Conservation (phyloP, 2,797 vertebrate genomes). For the Leuciscus waleckii region DNA sequence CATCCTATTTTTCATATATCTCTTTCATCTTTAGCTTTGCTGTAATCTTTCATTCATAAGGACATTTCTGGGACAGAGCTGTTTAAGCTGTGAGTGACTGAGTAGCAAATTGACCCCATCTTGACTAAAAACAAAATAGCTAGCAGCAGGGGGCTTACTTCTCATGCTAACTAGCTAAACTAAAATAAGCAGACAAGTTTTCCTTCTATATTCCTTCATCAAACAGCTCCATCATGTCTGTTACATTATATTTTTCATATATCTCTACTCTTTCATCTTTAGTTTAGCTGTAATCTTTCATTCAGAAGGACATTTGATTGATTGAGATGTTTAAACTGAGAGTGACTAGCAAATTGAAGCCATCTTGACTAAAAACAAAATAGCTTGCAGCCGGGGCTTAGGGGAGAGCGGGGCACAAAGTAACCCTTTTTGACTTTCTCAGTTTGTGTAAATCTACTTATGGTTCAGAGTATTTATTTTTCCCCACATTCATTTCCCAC, state of each 20-base stretch:
- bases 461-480: too few species aligned
- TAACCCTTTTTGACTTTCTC: too few species aligned
- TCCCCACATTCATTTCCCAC: too few species aligned
- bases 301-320: not conserved
- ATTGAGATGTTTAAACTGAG: not conserved
- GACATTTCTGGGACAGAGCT: not conserved
- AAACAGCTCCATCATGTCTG: not conserved
- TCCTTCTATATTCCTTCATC: not conserved
- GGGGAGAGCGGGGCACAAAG: too few species aligned
- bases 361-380: conserved; percentile 1
- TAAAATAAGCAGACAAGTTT: not conserved
- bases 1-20: not conserved
- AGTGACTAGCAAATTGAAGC: not conserved
- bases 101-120: not conserved
- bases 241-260: not conserved
- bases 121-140: conserved; percentile 1
- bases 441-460: too few species aligned
- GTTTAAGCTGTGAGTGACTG: not conserved
- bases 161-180: not conserved
- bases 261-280: not conserved
- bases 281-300: not conserved
- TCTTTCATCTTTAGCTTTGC: not conserved
- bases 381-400: not conserved
- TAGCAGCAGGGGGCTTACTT: not conserved
- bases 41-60: not conserved